Evolutionary conservation across 2,888 invertebrate genomes (phyloP).

Genomic region (Schrankia costaestrigalis): DNA sequence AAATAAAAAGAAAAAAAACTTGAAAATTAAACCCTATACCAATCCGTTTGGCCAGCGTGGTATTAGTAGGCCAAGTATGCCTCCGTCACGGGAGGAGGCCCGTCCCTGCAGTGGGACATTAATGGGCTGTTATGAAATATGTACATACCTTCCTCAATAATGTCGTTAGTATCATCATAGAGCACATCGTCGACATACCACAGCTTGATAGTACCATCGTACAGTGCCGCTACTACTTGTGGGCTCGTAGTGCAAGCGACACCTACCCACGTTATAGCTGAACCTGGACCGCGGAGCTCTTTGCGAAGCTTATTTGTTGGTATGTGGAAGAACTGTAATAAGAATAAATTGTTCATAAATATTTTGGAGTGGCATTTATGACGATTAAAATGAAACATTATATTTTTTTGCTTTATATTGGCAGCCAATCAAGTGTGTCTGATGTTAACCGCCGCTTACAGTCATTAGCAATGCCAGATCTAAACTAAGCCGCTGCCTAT

Average conservation of each 20-base stretch:
- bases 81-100: too few species aligned
- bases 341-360: background rate
- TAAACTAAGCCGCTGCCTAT: too few species aligned
- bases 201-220: conserved; percentile 80
- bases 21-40: too few species aligned
- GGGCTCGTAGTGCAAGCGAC: conserved; percentile 69
- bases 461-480: too few species aligned
- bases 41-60: too few species aligned
- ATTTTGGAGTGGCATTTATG: background rate
- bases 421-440: too few species aligned
- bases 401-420: background rate
- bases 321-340: conserved; percentile 81
- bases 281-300: conserved; percentile 66
- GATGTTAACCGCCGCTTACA: too few species aligned
- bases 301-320: conserved; percentile 76
- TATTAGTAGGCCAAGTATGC: too few species aligned
- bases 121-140: background rate
- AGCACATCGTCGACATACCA: conserved; percentile 77
- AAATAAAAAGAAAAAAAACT: too few species aligned
- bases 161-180: conserved; percentile 41
- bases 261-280: conserved; percentile 72
- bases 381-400: background rate
- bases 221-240: conserved; percentile 80
- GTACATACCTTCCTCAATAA: conserved; percentile 65
- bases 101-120: too few species aligned